Conservation (phyloP, 2,888 invertebrate species). For the Polyommatus icarus region DNA sequence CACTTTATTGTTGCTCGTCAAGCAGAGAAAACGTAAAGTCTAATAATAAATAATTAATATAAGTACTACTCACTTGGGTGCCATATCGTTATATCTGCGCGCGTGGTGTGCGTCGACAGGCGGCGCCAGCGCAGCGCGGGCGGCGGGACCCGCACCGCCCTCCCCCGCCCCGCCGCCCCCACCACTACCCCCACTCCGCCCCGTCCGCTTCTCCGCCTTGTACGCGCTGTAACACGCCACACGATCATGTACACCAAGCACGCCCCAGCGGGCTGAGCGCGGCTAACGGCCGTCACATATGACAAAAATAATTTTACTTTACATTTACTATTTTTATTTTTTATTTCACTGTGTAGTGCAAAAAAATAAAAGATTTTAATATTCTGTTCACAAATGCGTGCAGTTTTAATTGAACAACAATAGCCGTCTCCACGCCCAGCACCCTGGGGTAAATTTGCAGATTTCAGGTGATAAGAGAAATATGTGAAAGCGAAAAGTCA, state of each 20-base stretch:
- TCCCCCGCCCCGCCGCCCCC: constrained; percentile 71
- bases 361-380: background rate
- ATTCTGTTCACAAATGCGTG: background rate
- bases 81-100: constrained; percentile 90
- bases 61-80: constrained; percentile 87
- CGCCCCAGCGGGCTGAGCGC: constrained; percentile 1
- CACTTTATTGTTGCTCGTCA: too few species aligned
- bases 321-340: background rate
- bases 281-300: background rate
- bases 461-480: constrained; percentile 2
- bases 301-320: background rate
- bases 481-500: background rate
- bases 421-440: background rate
- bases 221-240: constrained; percentile 60
- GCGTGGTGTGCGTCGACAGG: constrained; percentile 81
- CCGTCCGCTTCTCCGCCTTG: constrained; percentile 68
- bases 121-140: constrained; percentile 60
- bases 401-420: background rate
- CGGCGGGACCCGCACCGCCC: constrained; percentile 53
- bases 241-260: constrained; percentile 22
- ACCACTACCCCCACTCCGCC: constrained; percentile 59
- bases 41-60: background rate
- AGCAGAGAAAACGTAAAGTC: too few species aligned
- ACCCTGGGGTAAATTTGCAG: background rate
- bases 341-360: background rate